phyloP scores from a whole-genome alignment of 2,113 vertebrate species.

The Atrichornis clamosus region DNA sequence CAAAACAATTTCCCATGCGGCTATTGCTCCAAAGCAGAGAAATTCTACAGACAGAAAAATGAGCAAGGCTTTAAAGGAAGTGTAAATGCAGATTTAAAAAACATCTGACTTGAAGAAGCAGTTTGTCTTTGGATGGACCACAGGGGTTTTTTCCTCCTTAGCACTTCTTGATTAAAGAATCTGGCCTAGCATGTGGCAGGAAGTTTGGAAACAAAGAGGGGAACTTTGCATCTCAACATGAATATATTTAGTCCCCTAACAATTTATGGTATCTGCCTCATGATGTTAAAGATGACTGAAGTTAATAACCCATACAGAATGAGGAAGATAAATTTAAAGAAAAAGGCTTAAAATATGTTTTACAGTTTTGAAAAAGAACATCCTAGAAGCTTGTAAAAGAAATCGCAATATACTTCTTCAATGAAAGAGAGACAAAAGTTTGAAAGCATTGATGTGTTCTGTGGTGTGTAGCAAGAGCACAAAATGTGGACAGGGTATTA shows the following conservation, averaged over 20 bases:
- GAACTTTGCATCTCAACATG: background rate
- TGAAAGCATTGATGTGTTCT: background rate
- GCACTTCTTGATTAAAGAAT: background rate
- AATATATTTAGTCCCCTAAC: background rate
- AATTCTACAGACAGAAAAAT: background rate
- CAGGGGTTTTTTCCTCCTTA: background rate
- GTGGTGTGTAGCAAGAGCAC: background rate
- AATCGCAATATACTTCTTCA: background rate
- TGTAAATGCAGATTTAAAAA: background rate
- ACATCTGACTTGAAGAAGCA: background rate
- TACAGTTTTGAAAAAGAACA: background rate
- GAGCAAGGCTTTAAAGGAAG: background rate
- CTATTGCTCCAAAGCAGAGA: background rate
- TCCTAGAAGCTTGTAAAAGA: background rate
- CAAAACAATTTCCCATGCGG: background rate
- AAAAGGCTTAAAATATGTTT: background rate
- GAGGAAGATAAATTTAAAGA: background rate
- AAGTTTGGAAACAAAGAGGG: background rate
- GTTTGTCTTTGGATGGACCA: background rate
- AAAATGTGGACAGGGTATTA: background rate
- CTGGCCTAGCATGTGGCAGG: background rate
- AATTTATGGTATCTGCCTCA: background rate
- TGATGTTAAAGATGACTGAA: background rate
- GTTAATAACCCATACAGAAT: background rate
- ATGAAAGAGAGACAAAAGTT: background rate